Base-by-base conservation (phyloP, 2,113 vertebrate species). In the Halichoeres trimaculatus region DNA sequence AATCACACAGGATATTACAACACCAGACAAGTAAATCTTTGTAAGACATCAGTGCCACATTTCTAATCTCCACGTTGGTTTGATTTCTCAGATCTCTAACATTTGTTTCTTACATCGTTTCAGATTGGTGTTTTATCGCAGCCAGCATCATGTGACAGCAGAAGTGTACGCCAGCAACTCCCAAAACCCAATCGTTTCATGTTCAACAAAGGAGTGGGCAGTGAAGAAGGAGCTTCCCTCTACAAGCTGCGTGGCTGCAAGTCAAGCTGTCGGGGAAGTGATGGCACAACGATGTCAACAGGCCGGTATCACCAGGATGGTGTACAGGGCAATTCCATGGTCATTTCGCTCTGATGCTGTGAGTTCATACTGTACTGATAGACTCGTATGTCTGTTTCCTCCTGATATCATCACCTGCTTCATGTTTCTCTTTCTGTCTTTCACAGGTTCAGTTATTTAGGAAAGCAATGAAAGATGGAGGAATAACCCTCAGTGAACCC, bases 181-280 rank as follows among this genome's bases (percentile, higher is more conserved):
- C 3, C 50, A 69, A 0, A 30, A 70, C 22, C 93, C 93, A 0
- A 95, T 98, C 58, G 83, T 99, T 9, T 94, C 95, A 1, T 97
- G 96, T 41, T 98, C 97, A 0, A 99, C 97, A 6, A 94, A 86
- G 6, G 98, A 99, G 76, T 99, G 97, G 98, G 95, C 96, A 0
- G 58, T 99, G 84, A 99, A 96, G 70, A 95, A 85, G 73, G 93
- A 98, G 80, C 91, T 99, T 6, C 79, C 93, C 20, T 96, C 95
- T 45, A 97, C 96, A 5, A 88, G 20, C 17, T 95, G 94, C 0
- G 95, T 96, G 38, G 79, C 93, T 0, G 97, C 98, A 0, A 95
- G 95, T 80, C 95, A 93, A 72, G 97, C 94, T 10, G 84, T 98
- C 0, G 98, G 97, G 1, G 94, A 94, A 0, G 95, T 98, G 22